Percentiles rank a stretch among this genome's conserved stretches.
Conservation (phyloP, 2,888 invertebrate genomes). For the Andrena chrysosceles region DNA sequence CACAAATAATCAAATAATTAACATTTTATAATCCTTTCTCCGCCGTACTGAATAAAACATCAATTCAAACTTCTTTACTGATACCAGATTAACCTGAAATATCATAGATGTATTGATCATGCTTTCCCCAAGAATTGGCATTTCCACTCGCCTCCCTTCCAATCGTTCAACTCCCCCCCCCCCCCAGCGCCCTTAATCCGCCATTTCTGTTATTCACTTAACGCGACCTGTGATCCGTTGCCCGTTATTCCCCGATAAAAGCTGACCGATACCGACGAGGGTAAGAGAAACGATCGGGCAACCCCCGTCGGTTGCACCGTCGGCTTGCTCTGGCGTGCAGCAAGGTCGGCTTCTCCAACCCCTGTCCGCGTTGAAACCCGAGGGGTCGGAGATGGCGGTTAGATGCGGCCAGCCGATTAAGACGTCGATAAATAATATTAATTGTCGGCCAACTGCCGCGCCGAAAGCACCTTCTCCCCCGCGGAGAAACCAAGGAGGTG, state of each 20-base stretch:
- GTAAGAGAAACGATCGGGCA: background rate
- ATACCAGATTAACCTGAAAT: background rate
- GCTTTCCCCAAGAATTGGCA: background rate
- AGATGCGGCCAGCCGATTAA: slow-evolving; percentile 83
- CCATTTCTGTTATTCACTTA: background rate
- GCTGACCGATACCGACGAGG: slow-evolving; percentile 12
- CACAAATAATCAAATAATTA: no score
- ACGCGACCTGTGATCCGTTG: background rate
- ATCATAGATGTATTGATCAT: background rate
- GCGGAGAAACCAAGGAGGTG: background rate
- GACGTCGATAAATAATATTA: slow-evolving; percentile 85
- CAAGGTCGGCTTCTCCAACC: slow-evolving; percentile 35
- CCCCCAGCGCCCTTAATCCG: background rate
- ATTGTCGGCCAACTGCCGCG: slow-evolving; percentile 78
- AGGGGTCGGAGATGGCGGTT: slow-evolving; percentile 69
- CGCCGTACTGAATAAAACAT: no score
- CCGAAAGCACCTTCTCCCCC: slow-evolving; percentile 50
- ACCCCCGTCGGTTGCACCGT: slow-evolving; percentile 13
- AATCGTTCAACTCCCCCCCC: background rate
- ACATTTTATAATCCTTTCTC: no score
- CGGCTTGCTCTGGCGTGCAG: background rate
- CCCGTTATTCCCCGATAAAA: slow-evolving; percentile 5
- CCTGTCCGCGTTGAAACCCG: slow-evolving; percentile 45
- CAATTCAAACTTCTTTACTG: background rate
- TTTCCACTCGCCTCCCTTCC: background rate